Evolutionary conservation across 2,113 vertebrate genomes (phyloP), one percentile per base, ranked within the genome.

Genomic region (Daubentonia madagascariensis): DNA sequence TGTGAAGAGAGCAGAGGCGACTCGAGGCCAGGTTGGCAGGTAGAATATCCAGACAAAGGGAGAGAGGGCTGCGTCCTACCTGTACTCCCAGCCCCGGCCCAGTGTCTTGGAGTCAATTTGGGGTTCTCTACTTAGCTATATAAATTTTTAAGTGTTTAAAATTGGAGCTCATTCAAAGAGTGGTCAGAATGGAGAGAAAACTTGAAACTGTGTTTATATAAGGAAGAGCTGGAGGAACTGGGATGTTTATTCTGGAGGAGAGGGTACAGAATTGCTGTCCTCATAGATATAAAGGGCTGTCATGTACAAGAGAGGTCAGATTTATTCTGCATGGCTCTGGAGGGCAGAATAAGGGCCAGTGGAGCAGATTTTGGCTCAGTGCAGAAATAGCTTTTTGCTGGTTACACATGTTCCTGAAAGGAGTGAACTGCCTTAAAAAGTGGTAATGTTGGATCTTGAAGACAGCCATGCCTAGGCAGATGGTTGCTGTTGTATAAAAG

Each of bases 241-340:
- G 76, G 95, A 73, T 96, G 94, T 96, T 96, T 96, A 78, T 81
- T 93, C 96, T 96, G 92, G 89, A 98, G 68, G 61, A 97, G 22
- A 83, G 91, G 78, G 89, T 85, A 91, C 85, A 54, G 61, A 85
- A 83, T 72, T 85, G 20, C 89, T 93, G 70, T 97, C 97, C 91
- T 95, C 89, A 78, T 72, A 88, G 91, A 85, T 89, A 92, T 50
- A 76, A 81, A 52, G 89, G 40, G 43, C 73, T 89, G 83, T 73
- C 94, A 63, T 79, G 76, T 61, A 68, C 73, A 68, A 91, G 59
- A 96, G n/a, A 80, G 32, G 67, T 65, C 75, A 70, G 85, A 90
- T 73, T 93, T 90, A 90, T 96, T 91, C 78, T 90, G 14, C 54
- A 59, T 23, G 35, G 63, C 52, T 87, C 54, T 63, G 50, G 80